Percentiles rank a stretch among this genome's conserved stretches.
These are phyloP conservation scores for Coranthus polyacanthus DNA, from an alignment of 2,797 vertebrate genomes.

Conservation along the genomic window DNA sequence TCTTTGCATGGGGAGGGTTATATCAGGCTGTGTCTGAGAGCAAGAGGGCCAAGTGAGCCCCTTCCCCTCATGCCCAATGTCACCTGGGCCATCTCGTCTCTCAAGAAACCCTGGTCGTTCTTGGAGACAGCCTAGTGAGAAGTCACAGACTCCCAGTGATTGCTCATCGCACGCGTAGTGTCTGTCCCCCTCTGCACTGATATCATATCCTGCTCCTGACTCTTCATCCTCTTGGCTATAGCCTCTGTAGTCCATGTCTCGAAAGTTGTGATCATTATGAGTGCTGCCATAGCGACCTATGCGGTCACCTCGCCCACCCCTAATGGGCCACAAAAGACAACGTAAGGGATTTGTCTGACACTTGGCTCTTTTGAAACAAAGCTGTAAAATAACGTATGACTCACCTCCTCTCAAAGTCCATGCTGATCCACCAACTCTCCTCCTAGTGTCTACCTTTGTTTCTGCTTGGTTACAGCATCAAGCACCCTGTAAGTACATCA, in stretches of 20 bases:
- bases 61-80: slow-evolving; percentile 59
- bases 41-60: slow-evolving; percentile 56
- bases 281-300: slow-evolving; percentile 89
- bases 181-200: slow-evolving; percentile 49
- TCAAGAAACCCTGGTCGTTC: slow-evolving; percentile 70
- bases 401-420: slow-evolving; percentile 86
- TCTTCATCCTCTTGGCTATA: slow-evolving; percentile 87
- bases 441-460: slow-evolving; percentile 34
- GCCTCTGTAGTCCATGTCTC: slow-evolving; percentile 92
- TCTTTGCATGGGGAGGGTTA: slow-evolving; percentile 52
- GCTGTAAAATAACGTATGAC: slow-evolving; percentile 15
- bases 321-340: slow-evolving; percentile 46
- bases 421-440: slow-evolving; percentile 56
- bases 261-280: slow-evolving; percentile 88
- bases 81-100: slow-evolving; percentile 65
- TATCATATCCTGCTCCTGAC: slow-evolving; percentile 59
- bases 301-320: slow-evolving; percentile 90
- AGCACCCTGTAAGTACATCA: slow-evolving; percentile 22
- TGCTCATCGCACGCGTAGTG: slow-evolving; percentile 60
- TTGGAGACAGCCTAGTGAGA: slow-evolving; percentile 59
- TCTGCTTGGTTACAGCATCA: slow-evolving; percentile 47
- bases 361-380: neutral
- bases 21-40: slow-evolving; percentile 59
- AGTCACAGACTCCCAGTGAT: slow-evolving; percentile 53
- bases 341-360: neutral